A percentile compares a stretch with the other conserved stretches of the same genome.
Conservation (phyloP, 2,797 vertebrate species). For the Anas bernieri region DNA sequence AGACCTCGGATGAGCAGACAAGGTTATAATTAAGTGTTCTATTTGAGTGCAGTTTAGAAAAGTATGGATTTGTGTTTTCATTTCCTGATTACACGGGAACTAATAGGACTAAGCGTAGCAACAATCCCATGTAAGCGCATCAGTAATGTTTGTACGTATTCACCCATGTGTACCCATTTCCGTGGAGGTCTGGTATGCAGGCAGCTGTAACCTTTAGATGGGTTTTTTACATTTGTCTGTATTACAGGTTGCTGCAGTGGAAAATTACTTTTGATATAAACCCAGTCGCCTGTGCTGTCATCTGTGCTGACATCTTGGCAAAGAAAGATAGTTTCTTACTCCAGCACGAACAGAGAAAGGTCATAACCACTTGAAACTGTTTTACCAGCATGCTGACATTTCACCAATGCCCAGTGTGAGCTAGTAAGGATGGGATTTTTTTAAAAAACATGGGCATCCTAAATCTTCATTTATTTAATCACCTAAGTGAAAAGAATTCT, state of each 20-base stretch:
- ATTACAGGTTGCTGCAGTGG: background rate
- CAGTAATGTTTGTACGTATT: background rate
- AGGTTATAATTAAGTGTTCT: background rate
- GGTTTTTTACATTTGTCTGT: background rate
- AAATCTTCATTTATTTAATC: background rate
- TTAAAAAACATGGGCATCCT: background rate
- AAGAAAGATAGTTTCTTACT: background rate
- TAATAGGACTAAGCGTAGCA: background rate
- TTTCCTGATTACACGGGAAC: background rate
- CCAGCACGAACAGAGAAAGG: background rate
- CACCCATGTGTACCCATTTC: background rate
- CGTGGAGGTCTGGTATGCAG: background rate
- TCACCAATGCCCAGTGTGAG: background rate
- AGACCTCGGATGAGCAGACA: background rate
- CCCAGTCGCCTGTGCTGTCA: background rate
- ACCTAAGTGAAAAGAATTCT: background rate
- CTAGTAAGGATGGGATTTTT: background rate
- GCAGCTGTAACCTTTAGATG: background rate
- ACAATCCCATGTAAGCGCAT: background rate
- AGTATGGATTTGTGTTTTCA: background rate
- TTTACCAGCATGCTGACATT: background rate
- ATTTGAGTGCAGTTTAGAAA: background rate
- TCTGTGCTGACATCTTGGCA: background rate
- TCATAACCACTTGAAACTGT: background rate
- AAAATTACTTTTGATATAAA: conserved; percentile 28